A percentile compares a stretch with the other conserved stretches of the same genome.
phyloP scores from a whole-genome alignment of 2,888 invertebrate species.

The Melinaea menophilus region DNA sequence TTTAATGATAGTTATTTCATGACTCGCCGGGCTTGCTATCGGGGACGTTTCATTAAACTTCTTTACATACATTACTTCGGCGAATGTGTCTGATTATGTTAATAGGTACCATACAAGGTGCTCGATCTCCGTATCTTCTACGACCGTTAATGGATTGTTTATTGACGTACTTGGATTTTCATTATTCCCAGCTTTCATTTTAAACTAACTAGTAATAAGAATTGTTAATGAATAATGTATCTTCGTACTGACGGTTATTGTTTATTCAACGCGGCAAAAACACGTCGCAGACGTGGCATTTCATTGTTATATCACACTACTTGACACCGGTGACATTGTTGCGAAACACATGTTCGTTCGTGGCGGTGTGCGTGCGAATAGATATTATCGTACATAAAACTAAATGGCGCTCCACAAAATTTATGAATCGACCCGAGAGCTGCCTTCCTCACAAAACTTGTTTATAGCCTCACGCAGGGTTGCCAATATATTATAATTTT shows the following conservation, averaged over 20 bases:
- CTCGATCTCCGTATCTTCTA: constrained; percentile 56
- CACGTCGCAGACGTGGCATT: background rate
- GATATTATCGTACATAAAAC: constrained; percentile 72
- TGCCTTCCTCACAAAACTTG: constrained; percentile 76
- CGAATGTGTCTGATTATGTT: constrained; percentile 74
- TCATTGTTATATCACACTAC: constrained; percentile 33
- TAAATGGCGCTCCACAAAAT: constrained; percentile 71
- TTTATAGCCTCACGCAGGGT: constrained; percentile 68
- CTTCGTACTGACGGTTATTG: constrained; percentile 2
- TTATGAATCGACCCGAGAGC: constrained; percentile 70
- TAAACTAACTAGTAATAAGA: constrained; percentile 43
- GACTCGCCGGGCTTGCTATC: constrained; percentile 68
- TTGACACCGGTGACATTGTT: constrained; percentile 36
- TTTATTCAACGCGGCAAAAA: constrained; percentile 7
- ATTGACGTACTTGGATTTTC: constrained; percentile 46
- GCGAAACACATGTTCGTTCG: constrained; percentile 35
- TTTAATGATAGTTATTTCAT: constrained; percentile 76
- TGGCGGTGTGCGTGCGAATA: constrained; percentile 58
- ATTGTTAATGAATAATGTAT: constrained; percentile 38
- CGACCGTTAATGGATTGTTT: constrained; percentile 68
- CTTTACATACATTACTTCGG: constrained; percentile 72
- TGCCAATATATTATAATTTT: constrained; percentile 64
- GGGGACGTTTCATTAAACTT: constrained; percentile 74
- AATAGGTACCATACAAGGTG: constrained; percentile 57
- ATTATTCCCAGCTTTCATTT: constrained; percentile 41